Evolutionary conservation across 2,888 invertebrate species (phyloP).

Genomic region (Catocala sponsa): DNA sequence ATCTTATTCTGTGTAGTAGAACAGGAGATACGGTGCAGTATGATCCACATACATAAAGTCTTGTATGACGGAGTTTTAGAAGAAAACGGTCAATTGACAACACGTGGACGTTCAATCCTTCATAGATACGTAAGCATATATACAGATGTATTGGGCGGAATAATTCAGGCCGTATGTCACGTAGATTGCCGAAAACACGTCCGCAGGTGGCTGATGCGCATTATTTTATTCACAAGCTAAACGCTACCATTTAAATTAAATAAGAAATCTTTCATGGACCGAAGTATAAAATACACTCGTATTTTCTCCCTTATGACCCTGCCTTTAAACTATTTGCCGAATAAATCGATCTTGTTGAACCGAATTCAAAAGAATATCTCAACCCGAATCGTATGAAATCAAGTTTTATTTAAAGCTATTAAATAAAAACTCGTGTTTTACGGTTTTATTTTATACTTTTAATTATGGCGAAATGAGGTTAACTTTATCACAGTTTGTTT

Average conservation of each 20-base stretch:
- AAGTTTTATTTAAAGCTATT: no score
- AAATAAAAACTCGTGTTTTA: no score
- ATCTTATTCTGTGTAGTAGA: no score
- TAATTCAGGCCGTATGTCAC: constrained; percentile 7
- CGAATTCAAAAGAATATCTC: no score
- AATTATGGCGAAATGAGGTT: no score
- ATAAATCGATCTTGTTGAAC: no score
- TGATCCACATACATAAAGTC: no score
- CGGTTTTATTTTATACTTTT: no score
- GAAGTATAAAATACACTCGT: neutral
- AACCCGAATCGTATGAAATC: no score
- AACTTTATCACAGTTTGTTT: no score
- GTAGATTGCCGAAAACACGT: constrained; percentile 4
- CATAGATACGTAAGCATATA: neutral
- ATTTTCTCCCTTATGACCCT: neutral
- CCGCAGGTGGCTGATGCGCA: constrained; percentile 1
- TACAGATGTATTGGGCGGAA: constrained; percentile 1
- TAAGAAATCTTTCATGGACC: neutral
- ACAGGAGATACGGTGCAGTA: no score
- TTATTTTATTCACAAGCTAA: constrained; percentile 9
- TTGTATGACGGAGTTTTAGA: no score
- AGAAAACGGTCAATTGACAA: neutral
- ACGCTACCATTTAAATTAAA: constrained; percentile 5
- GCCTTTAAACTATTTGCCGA: neutral
- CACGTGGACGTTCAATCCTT: neutral